Conservation (phyloP, 2,888 invertebrate species). For the Leptinotarsa tumamoca region DNA sequence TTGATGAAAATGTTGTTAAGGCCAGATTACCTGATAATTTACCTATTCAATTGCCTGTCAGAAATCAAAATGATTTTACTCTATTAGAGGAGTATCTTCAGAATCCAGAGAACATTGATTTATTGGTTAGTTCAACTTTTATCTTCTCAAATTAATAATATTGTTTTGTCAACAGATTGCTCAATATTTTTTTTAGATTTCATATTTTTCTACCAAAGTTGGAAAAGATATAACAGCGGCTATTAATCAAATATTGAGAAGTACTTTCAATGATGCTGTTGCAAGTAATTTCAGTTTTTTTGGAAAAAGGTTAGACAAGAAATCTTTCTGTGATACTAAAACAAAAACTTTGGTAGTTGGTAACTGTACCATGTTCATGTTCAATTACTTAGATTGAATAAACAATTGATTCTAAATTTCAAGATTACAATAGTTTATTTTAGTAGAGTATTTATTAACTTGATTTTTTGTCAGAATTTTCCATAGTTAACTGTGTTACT, state of each 20-base stretch:
- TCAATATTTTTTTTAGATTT: constrained; percentile 13
- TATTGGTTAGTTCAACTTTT: constrained; percentile 14
- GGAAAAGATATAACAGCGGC: constrained; percentile 16
- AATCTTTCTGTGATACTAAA: constrained; percentile 25
- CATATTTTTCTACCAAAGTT: constrained; percentile 24
- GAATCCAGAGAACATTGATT: constrained; percentile 13
- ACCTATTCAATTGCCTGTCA: constrained; percentile 16
- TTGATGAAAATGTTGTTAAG: constrained; percentile 12
- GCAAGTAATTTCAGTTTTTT: constrained; percentile 28
- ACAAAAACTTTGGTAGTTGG: constrained; percentile 18
- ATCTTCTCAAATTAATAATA: constrained; percentile 1
- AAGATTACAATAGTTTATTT: not conserved
- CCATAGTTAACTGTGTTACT: not conserved
- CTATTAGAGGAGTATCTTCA: constrained; percentile 3
- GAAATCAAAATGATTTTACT: constrained; percentile 14
- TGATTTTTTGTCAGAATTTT: constrained; percentile 13
- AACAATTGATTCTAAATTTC: not conserved
- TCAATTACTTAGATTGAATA: not conserved
- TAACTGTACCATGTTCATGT: not conserved
- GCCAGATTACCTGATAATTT: constrained; percentile 18
- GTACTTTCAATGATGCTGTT: constrained; percentile 23
- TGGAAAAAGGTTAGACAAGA: constrained; percentile 27
- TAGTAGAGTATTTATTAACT: not conserved
- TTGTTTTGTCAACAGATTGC: constrained; percentile 1
- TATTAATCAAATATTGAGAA: constrained; percentile 29